Base-by-base conservation (phyloP, 2,797 vertebrate genomes). In the Sebastes ruberrimus region DNA sequence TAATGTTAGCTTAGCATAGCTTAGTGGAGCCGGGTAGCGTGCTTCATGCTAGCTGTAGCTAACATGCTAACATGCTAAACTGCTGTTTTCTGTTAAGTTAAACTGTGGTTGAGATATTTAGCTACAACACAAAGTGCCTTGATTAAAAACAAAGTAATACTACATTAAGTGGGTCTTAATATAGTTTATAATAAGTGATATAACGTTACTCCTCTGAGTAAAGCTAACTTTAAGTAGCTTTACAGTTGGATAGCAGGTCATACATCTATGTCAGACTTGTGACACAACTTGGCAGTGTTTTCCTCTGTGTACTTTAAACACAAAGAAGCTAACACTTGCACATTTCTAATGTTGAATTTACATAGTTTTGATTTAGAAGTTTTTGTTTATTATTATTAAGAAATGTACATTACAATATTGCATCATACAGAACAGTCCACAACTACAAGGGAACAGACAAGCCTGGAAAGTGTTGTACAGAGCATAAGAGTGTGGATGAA, bases 11-110 rank as follows among this genome's bases (percentile, higher is more conserved):
- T 82, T 88, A 90, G 82, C 85, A 5, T 27, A 7, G 52, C 23
- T 63, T 74, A 81, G 53, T 80, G 55, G 18, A 81, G 78, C 89
- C 89, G 82, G 90, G 62, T 64, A 88, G 76, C 90, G 90, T 89
- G 91, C 77, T 88, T 38, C 0, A 25, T 76, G 84, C 49, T 91
- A 87, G 73, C 74, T 68, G 60, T 30, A 86, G 85, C 83, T 71
- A 70, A 62, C 23, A 10, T 13, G 38, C 38, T 42, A 38, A 38
- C 35, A 14, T 27, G 22, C 35, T 28, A 62, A 71, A 62, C 9
- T 56, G 13, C 33, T 57, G 20, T 35, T 57, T 70, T 46, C 1
- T 25, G 5, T 42, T 27, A 25, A 9, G 14, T 14, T 60, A 16
- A 30, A 68, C 56, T 38, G 0, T 1, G 0, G 2, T 33, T 18